These are phyloP conservation scores for Danaus plexippus DNA, from an alignment of 1,140 invertebrate genomes.

Conservation along the genomic window DNA sequence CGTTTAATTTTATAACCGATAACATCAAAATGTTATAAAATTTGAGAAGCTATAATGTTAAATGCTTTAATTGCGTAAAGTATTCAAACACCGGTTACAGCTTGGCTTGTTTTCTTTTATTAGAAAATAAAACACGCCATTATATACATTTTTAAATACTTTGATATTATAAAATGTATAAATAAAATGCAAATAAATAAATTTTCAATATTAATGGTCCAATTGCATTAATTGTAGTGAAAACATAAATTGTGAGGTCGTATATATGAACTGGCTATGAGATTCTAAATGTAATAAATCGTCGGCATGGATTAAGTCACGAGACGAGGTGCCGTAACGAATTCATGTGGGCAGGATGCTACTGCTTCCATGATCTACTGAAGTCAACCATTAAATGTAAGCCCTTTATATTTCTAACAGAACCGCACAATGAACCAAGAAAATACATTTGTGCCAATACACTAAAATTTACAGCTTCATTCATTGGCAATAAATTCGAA, in stretches of 20 bases:
- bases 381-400: no score
- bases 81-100: slow-evolving; percentile 11
- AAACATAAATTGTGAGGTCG: slow-evolving; percentile 18
- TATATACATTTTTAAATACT: no score
- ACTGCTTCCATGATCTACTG: slow-evolving; percentile 4
- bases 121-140: no score
- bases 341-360: slow-evolving; percentile 23
- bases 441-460: no score
- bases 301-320: slow-evolving; percentile 19
- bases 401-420: no score
- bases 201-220: no score
- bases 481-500: no score
- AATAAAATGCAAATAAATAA: no score
- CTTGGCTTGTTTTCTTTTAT: background rate
- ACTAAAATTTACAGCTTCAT: no score
- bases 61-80: slow-evolving; percentile 17
- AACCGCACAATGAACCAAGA: no score
- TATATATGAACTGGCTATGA: slow-evolving; percentile 19
- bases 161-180: no score
- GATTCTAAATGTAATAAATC: slow-evolving; percentile 22
- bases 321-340: slow-evolving; percentile 24
- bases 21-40: slow-evolving; percentile 42
- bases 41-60: slow-evolving; percentile 20
- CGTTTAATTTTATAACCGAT: slow-evolving; percentile 30
- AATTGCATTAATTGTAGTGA: slow-evolving; percentile 16